phyloP scores from a whole-genome alignment of 2,113 vertebrate species.

The Macquaria australasica region DNA sequence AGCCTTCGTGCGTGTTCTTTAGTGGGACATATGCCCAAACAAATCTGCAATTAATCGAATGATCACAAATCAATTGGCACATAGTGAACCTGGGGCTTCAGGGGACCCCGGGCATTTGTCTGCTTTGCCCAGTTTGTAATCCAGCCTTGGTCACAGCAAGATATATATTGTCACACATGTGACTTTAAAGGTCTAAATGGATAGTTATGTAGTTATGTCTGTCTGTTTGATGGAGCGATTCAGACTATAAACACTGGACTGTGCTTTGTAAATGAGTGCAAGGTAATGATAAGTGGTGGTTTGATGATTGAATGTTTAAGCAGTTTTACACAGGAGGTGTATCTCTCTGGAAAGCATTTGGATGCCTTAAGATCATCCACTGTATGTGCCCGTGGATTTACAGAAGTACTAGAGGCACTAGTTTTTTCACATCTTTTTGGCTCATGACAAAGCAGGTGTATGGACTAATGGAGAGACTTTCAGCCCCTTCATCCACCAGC shows the following conservation, averaged over 20 bases:
- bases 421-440: conserved; percentile 17
- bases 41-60: not conserved
- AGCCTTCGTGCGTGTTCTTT: not conserved
- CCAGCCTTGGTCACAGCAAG: not conserved
- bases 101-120: not conserved
- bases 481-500: conserved; percentile 7
- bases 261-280: not conserved
- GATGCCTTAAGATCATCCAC: not conserved
- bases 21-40: not conserved
- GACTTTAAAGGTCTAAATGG: not conserved
- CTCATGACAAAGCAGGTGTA: conserved; percentile 15
- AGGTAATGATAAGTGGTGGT: not conserved
- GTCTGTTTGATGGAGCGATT: not conserved
- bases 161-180: not conserved
- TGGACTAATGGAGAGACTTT: conserved; percentile 28
- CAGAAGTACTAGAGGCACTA: not conserved
- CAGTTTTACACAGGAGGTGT: not conserved
- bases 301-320: not conserved
- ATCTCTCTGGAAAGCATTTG: not conserved
- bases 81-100: not conserved
- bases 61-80: not conserved
- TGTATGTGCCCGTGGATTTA: not conserved
- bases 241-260: not conserved
- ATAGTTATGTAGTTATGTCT: not conserved
- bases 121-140: not conserved